Base-by-base conservation (phyloP, 2,888 invertebrate genomes). In the Chironomus riparius region DNA sequence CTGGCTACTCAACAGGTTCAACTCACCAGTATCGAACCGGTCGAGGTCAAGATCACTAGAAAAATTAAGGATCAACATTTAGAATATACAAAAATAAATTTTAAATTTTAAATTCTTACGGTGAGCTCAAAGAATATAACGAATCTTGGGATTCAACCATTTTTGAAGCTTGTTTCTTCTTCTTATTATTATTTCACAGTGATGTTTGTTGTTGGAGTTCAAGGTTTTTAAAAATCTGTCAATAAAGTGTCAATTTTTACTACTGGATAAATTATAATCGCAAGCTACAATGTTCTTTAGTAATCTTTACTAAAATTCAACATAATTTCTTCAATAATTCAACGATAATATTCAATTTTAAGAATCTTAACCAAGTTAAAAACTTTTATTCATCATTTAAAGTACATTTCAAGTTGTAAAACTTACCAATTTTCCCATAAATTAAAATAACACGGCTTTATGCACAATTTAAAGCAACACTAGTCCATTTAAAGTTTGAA, bases 61-160 rank as follows among this genome's bases (percentile, higher is more conserved):
- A 56, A 15, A 18, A 56, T 56, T 56, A 7, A 50, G 4, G 5
- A 15, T 56, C 3, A 15, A 10, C 1, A 28, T 24, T 24, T 24
- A 4, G 13, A 68, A 47, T 2, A 68, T 10, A 2, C 13, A 48
- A 15, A 70, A 21, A 70, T 12, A 68, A 47, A 69, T 28, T 5
- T 28, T 4, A 28, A 28, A 28, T 4, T 4, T 4, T 28, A 47
- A n/a, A 28, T 3, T 68, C 68, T 65, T 62, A 74, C 74, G 47
- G 38, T 24, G 74, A 61, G 12, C 61, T 38, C 18, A 62, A 13
- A 61, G 15, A 12, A 22, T 48, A 74, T 1, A 74, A 38, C 10
- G 74, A 74, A 13, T 74, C 74, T 68, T 74, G 74, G 1, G 74
- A 74, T 74, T 74, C 74, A 12, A 68, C 68, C 74, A 74, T 74